A percentile compares a stretch with the other conserved stretches of the same genome.
These are phyloP conservation scores for Diuraphis noxia DNA, from an alignment of 1,140 invertebrate species.

Conservation along the genomic window DNA sequence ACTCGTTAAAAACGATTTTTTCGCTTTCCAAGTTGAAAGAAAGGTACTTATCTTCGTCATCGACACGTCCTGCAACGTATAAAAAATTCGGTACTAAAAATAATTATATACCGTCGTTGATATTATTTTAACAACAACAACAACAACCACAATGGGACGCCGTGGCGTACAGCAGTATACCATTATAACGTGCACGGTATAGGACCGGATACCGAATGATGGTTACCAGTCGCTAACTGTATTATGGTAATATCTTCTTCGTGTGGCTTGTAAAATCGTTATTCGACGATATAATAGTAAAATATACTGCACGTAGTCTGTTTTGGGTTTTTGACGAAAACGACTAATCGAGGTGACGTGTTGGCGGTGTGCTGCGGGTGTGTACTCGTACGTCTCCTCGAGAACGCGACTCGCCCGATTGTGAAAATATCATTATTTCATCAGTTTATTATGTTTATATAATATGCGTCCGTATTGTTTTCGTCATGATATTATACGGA, in stretches of 20 bases:
- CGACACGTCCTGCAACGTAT: neutral
- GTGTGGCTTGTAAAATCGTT: neutral
- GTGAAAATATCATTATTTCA: neutral
- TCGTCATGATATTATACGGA: neutral
- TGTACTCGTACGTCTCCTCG: neutral
- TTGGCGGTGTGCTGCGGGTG: neutral
- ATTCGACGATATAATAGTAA: neutral
- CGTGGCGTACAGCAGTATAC: neutral
- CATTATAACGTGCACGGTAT: neutral
- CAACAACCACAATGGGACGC: neutral
- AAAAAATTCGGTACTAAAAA: neutral
- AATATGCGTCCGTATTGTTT: no score
- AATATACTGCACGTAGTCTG: no score
- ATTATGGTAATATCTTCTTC: neutral
- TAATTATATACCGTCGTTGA: neutral
- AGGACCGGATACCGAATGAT: neutral
- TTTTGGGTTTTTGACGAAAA: neutral
- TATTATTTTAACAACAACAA: neutral
- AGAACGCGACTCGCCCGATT: neutral
- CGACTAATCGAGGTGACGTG: neutral
- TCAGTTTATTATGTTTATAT: neutral
- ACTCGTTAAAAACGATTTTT: neutral
- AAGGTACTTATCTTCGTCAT: neutral
- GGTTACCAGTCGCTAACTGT: neutral
- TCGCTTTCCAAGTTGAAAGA: neutral